Evolutionary conservation across 2,888 invertebrate species (phyloP), one percentile per base, ranked within the genome.

Genomic region (Glomeris marginata): DNA sequence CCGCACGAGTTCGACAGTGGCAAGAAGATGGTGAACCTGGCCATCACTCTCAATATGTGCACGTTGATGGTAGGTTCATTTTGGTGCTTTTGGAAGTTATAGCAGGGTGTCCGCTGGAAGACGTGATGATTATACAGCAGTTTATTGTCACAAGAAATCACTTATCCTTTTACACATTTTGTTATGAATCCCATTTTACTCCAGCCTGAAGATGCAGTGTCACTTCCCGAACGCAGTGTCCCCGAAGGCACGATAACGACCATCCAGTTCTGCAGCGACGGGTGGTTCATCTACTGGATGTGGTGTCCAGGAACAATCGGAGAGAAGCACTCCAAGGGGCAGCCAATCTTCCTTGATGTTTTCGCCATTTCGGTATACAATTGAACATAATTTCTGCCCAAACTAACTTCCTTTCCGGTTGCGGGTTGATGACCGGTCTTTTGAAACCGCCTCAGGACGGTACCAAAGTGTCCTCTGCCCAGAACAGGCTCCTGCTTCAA

Each of bases 201-300:
- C n/a, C 18, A 50, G 50, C 38, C 50, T 2, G 41, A 50, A 41
- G 40, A 40, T 15, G 22, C 28, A 8, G 4, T 28, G 8, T 28
- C 28, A 28, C 28, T 28, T 3, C 28, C 28, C 28, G 28, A 28
- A 28, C 3, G 8, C 40, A n/a, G 28, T 21, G 15, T 15, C 18
- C 38, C 51, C 21, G 38, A 47, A 5, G 37, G 28, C n/a, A 52
- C 59, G 21, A 57, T 61, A 46, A 64, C 64, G 5, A 65, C 63
- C 3, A 52, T 66, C 20, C 58, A 58, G 3, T 62, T 66, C 51
- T 62, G 63, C 52, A 63, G 64, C 52, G 66, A 66, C 58, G 64
- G 64, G 1, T 51, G 58, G 22, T 59, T 57, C 46, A 62, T 64
- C 56, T 66, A 63, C 54, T 65, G 64, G 64, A 47, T 66, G 8